Conservation (phyloP, 2,113 vertebrate genomes). For the Tursiops truncatus region DNA sequence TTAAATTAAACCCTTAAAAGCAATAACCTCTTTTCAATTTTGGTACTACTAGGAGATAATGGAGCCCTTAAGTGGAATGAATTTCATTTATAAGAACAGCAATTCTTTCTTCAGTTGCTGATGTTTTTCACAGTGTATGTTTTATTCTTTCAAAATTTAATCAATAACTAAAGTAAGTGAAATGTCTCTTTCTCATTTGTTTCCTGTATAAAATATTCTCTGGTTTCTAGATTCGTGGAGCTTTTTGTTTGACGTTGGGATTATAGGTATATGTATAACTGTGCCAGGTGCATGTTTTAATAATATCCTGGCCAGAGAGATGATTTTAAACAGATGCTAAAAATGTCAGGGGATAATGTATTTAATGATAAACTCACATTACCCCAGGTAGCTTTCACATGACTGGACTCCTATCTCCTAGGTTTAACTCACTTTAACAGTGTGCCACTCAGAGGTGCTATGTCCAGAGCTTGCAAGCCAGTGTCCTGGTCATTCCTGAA, state of each 20-base stretch:
- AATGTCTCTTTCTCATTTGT: slow-evolving; percentile 28
- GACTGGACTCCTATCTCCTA: background rate
- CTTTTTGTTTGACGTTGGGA: background rate
- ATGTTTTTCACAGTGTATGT: slow-evolving; percentile 63
- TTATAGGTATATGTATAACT: background rate
- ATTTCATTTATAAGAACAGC: slow-evolving; percentile 72
- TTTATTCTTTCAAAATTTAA: slow-evolving; percentile 63
- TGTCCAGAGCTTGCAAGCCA: background rate
- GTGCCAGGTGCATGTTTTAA: background rate
- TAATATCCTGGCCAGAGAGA: background rate
- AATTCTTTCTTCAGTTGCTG: slow-evolving; percentile 48
- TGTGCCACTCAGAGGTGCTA: background rate
- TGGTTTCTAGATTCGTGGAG: background rate
- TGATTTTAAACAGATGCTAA: background rate
- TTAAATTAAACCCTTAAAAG: slow-evolving; percentile 75
- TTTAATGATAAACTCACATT: slow-evolving; percentile 2
- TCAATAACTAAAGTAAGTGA: slow-evolving; percentile 68
- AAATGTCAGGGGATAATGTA: background rate
- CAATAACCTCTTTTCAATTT: slow-evolving; percentile 71
- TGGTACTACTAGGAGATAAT: slow-evolving; percentile 65
- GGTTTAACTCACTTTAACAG: background rate
- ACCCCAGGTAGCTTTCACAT: background rate
- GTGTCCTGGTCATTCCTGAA: background rate
- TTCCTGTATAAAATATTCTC: slow-evolving; percentile 21
- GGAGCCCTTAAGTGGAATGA: slow-evolving; percentile 63